Evolutionary conservation across 2,888 invertebrate genomes (phyloP).

Genomic region (Cheilosia pagana): DNA sequence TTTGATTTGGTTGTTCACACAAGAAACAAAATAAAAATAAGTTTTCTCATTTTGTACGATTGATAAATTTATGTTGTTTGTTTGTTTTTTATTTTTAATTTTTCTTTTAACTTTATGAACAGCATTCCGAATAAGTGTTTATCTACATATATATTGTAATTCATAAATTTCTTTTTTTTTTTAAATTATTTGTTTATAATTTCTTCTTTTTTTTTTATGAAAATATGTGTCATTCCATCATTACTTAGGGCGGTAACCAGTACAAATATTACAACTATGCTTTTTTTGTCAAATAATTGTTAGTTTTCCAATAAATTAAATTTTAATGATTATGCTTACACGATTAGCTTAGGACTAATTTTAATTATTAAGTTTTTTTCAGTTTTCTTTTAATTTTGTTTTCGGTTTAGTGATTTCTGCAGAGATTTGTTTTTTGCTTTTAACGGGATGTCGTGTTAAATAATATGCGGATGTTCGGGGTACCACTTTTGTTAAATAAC

Average conservation of each 20-base stretch:
- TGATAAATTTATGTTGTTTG: constrained; percentile 40
- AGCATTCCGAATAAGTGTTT: constrained; percentile 61
- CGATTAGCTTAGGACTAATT: constrained; percentile 60
- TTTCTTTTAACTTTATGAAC: constrained; percentile 57
- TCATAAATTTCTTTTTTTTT: constrained; percentile 38
- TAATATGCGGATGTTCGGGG: constrained; percentile 14
- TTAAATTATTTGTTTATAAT: constrained; percentile 11
- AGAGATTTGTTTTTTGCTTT: constrained; percentile 25
- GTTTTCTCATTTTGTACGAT: constrained; percentile 68
- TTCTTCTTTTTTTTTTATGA: constrained; percentile 69
- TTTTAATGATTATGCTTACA: constrained; percentile 70
- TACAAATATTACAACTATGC: constrained; percentile 72
- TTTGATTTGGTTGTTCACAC: constrained; percentile 64
- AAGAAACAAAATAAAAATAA: constrained; percentile 62
- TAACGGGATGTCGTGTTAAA: constrained; percentile 38
- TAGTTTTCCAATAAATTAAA: constrained; percentile 49
- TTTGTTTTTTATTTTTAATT: constrained; percentile 11
- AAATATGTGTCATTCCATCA: constrained; percentile 72
- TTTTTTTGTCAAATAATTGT: constrained; percentile 57
- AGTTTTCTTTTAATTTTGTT: constrained; percentile 9
- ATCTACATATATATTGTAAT: constrained; percentile 56
- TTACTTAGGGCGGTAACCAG: constrained; percentile 70
- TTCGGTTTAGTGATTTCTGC: constrained; percentile 9
- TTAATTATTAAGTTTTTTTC: constrained; percentile 19
- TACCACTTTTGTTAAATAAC: constrained; percentile 44